Evolutionary conservation across 2,888 invertebrate species (phyloP).

Genomic region (Lomographa bimaculata): DNA sequence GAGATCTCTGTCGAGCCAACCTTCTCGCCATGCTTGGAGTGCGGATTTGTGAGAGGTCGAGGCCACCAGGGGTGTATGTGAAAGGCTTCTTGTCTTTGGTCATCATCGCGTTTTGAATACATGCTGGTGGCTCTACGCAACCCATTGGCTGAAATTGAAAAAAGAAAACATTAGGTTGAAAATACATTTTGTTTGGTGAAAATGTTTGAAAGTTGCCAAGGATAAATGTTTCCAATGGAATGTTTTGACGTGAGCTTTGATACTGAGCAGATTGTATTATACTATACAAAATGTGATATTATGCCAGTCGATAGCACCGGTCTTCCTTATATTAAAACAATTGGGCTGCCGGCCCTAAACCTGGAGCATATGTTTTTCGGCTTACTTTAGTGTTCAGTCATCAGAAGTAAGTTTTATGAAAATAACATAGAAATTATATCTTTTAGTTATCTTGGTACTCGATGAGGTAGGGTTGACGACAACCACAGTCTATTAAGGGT

Average conservation of each 20-base stretch:
- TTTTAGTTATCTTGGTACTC: too few species aligned
- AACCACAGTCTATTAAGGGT: too few species aligned
- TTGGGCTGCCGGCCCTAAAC: too few species aligned
- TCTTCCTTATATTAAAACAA: too few species aligned
- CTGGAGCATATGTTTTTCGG: too few species aligned
- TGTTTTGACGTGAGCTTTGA: constrained; percentile 18
- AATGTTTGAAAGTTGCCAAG: constrained; percentile 22
- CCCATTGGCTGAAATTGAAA: constrained; percentile 73
- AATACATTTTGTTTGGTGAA: constrained; percentile 9
- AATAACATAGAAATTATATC: too few species aligned
- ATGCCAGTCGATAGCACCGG: too few species aligned
- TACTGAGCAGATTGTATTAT: constrained; percentile 10
- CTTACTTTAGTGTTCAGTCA: too few species aligned
- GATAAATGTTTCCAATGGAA: constrained; percentile 12
- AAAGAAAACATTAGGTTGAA: constrained; percentile 21
- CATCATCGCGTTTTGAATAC: constrained; percentile 97
- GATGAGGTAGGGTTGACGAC: too few species aligned
- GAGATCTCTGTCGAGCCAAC: constrained; percentile 85
- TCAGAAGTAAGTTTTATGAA: too few species aligned
- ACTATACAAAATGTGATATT: too few species aligned
- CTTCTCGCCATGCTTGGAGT: constrained; percentile 95
- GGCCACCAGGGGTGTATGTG: constrained; percentile 97
- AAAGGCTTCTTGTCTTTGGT: constrained; percentile 98
- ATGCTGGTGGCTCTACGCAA: constrained; percentile 89
- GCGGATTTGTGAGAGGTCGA: constrained; percentile 94